Evolutionary conservation across 2,888 invertebrate species (phyloP), one percentile per base, ranked within the genome.

Genomic region (Chaitophorus viminalis): DNA sequence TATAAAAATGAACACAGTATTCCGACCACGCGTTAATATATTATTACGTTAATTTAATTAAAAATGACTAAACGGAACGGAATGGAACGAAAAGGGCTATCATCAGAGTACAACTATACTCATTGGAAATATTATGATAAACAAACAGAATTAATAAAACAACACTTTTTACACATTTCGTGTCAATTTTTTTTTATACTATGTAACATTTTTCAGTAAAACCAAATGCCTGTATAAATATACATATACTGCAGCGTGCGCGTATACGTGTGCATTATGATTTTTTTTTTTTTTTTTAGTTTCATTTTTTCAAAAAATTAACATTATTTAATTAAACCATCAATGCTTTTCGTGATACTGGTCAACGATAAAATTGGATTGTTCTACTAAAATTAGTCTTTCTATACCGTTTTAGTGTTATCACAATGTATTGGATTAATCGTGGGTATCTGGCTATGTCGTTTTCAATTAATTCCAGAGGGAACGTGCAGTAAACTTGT

Each of bases 291-390:
- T 5, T 39, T 39, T 39, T 39, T 39, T 0, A 29, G 21, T n/a
- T 68, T n/a, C 68, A 25, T 0, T 68, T 60, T n/a, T 68, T n/a
- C 68, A 25, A 68, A n/a, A 25, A 54, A 54, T 54, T 11, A 14
- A 52, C 31, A 54, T 52, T 54, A 54, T 72, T 82, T 74, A 82
- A 72, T 72, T 82, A 82, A 82, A 74, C 33, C 6, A 72, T 33
- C 52, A 9, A 18, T 82, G n/a, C 29, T 72, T 82, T 65, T 46
- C 18, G 8, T 5, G 5, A 18, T 14, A n/a, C 1, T n/a, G 46
- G 31, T 31, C 46, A 31, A 65, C 8, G 78, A 60, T 78, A 33
- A 31, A 68, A 68, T 68, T 68, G 68, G 68, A 29, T 68, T 68
- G 2, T 29, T 29, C 29, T 11, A 29, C 68, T 68, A n/a, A 72